Evolutionary conservation across 1,140 invertebrate species (phyloP), one percentile per base, ranked within the genome.

Genomic region (Littorina saxatilis): DNA sequence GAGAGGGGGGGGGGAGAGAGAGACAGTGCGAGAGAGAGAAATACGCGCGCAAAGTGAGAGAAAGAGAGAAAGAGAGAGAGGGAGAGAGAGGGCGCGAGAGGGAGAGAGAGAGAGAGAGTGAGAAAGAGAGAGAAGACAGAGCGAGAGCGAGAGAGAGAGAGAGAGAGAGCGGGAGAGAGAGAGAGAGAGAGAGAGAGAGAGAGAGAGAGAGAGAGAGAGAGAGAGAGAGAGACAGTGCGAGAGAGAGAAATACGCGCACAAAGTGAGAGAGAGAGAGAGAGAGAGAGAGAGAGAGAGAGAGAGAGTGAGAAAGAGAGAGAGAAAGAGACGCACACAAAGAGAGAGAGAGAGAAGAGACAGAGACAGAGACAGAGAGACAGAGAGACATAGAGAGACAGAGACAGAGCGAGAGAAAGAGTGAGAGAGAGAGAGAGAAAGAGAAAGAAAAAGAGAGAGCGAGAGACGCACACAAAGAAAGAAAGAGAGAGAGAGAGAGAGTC

Each of bases 191-290:
- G 40, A n/a, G 9, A 55, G 40, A 77, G 23, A 55, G 75, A 77
- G 20, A 52, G 77, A 79, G 11, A 66, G 77, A 79, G 32, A 66
- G 77, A 79, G 1, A 63, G 77, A n/a, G n/a, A n/a, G n/a, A n/a
- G n/a, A n/a, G n/a, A n/a, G n/a, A n/a, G n/a, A n/a, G n/a, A n/a
- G n/a, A n/a, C n/a, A n/a, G n/a, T n/a, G n/a, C n/a, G n/a, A n/a
- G n/a, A n/a, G n/a, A n/a, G n/a, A n/a, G n/a, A n/a, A n/a, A n/a
- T n/a, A n/a, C n/a, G n/a, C n/a, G n/a, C n/a, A n/a, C n/a, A n/a
- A n/a, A n/a, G n/a, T n/a, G n/a, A n/a, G n/a, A n/a, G n/a, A n/a
- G n/a, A n/a, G n/a, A n/a, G n/a, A n/a, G n/a, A n/a, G n/a, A n/a
- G n/a, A n/a, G 37, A 27, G 37, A 47, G 39, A 43, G 37, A 23